Base-by-base conservation (phyloP, 2,888 invertebrate genomes). In the Deroplatys truncata region DNA sequence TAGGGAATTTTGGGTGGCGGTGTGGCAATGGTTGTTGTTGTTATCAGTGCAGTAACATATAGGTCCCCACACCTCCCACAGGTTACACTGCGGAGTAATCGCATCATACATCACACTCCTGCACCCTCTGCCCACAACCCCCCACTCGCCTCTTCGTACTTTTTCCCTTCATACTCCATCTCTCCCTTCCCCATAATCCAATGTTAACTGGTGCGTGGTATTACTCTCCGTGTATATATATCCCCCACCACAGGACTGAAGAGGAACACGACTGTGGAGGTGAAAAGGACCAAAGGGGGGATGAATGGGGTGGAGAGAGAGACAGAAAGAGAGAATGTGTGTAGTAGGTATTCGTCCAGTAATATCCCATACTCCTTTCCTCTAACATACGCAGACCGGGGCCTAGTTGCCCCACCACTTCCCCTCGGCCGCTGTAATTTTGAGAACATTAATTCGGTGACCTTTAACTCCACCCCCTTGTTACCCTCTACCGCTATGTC, bases 91-190 rank as follows among this genome's bases (percentile, higher is more conserved):
- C 84, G 49, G 86, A 89, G 89, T 89, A 89, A 89, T 89, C 89
- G 89, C 84, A 49, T 84, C 87, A 89, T 89, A 89, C 89, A 89
- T 83, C 89, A 89, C 91, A 90, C 90, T 90, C 89, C 89, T 88
- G 90, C 89, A 89, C 90, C 88, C 88, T 89, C 91, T 90, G 89
- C 87, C 88, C 90, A 84, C 88, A 84, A 82, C 91, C 89, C n/a
- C 89, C 56, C 84, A 89, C 87, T 85, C 86, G 89, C 88, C 90
- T 84, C 89, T 90, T 90, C 90, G 72, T 31, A 88, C 82, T 89
- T 89, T 85, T 84, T 85, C 82, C 82, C 82, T 72, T 72, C 56
- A 72, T 72, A 72, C 89, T n/a, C 89, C 84, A 49, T 85, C 90
- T 84, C 88, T 56, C 89, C 86, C 86, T 72, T 85, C 89, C 72